Conservation (phyloP, 2,888 invertebrate species). For the Laothoe populi region DNA sequence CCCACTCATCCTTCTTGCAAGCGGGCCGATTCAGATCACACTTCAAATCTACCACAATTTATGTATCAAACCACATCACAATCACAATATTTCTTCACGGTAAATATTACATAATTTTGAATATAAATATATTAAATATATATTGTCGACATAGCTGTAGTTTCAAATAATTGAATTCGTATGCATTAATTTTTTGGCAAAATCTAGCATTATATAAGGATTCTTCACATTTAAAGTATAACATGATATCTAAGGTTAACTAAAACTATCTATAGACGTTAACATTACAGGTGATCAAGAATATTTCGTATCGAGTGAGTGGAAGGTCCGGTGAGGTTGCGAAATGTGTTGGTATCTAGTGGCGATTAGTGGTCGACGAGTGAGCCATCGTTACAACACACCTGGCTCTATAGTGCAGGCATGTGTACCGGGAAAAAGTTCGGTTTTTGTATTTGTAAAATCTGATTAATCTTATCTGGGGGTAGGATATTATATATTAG, state of each 20-base stretch:
- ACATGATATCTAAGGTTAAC: constrained; percentile 28
- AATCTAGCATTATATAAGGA: neutral
- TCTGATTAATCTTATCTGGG: constrained; percentile 36
- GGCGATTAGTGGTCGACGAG: constrained; percentile 75
- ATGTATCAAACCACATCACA: constrained; percentile 29
- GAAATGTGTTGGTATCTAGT: constrained; percentile 74
- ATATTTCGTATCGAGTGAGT: constrained; percentile 75
- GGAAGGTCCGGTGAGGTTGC: constrained; percentile 73
- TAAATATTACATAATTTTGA: constrained; percentile 9
- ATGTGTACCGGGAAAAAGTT: constrained; percentile 61
- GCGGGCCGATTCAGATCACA: constrained; percentile 51
- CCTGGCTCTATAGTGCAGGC: constrained; percentile 60
- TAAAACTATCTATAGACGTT: constrained; percentile 58
- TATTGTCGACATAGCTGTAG: neutral
- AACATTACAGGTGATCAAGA: constrained; percentile 59
- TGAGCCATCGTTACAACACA: constrained; percentile 79
- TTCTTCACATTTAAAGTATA: neutral
- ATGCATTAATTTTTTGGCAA: neutral
- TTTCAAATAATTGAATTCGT: neutral
- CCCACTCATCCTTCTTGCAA: constrained; percentile 64
- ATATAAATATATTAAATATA: constrained; percentile 7
- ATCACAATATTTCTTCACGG: constrained; percentile 7
- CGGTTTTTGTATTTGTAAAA: constrained; percentile 56
- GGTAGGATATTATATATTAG: too few relatives aligned
- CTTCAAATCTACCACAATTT: constrained; percentile 35